phyloP scores from a whole-genome alignment of 2,797 vertebrate genomes.

The Tadarida brasiliensis region DNA sequence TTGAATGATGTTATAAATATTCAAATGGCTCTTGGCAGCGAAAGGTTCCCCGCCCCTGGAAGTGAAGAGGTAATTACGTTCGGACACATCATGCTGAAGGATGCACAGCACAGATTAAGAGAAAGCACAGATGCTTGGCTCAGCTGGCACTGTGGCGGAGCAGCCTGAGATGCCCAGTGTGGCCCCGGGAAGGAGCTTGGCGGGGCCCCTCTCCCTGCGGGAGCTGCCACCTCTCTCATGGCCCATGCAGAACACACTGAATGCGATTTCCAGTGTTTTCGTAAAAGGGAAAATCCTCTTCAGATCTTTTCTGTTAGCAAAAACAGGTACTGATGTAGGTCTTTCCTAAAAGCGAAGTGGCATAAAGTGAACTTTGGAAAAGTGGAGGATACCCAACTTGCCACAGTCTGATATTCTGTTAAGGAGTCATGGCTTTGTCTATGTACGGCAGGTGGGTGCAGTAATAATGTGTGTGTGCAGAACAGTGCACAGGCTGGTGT shows the following conservation, averaged over 20 bases:
- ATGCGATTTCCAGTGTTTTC: no score
- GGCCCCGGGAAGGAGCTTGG: not conserved
- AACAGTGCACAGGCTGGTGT: no score
- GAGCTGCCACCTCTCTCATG: not conserved
- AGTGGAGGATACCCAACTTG: not conserved
- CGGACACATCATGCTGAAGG: not conserved
- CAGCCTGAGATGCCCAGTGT: no score
- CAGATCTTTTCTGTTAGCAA: not conserved
- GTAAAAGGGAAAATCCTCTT: not conserved
- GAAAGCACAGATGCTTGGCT: not conserved
- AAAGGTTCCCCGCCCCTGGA: no score
- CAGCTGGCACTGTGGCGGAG: not conserved
- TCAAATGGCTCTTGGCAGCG: no score
- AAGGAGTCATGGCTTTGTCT: constrained; percentile 17
- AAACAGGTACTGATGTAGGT: not conserved
- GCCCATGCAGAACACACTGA: not conserved
- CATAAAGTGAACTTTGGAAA: not conserved
- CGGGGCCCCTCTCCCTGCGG: not conserved
- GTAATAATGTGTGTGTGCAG: not conserved
- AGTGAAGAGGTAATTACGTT: not conserved
- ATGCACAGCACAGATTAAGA: not conserved
- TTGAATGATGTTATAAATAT: no score
- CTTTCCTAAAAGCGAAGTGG: not conserved
- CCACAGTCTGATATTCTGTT: constrained; percentile 14
- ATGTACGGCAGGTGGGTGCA: not conserved